Evolutionary conservation across 2,113 vertebrate genomes (phyloP), one percentile per base, ranked within the genome.

Genomic region (Girardinichthys multiradiatus): DNA sequence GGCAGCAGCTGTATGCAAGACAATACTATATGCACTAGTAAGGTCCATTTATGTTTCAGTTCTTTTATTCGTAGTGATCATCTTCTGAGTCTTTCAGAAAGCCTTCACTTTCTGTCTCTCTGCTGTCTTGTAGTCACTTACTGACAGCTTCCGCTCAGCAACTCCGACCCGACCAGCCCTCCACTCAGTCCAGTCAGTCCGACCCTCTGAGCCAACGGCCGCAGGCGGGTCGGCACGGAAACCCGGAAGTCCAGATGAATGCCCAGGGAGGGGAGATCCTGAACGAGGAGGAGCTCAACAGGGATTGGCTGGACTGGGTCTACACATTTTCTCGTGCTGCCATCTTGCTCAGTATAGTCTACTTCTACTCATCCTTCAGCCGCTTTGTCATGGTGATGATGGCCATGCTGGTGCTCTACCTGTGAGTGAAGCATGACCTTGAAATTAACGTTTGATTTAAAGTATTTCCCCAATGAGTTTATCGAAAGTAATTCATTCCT

Each of bases 271-370:
- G 95, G 0, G 95, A 97, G 0, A 92, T 95, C 51, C 88, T 95
- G 68, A 97, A 98, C 0, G 97, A 99, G 57, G 97, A 98, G 14
- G 97, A 99, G 74, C 94, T 97, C 84, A 96, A 99, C 82, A 94
- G 96, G 31, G 98, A 99, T 90, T 99, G 98, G 98, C 93, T 98
- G 68, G 97, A 99, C 93, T 99, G 97, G 98, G 95, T 98, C 90
- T 99, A 98, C 89, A 97, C 95, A 0, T 94, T 97, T 64, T 97
- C 96, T 0, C 95, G 97, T 7, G 96, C 97, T 0, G 95, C 95
- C 0, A 95, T 98, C 76, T 92, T 99, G 11, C 96, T 99, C 58
- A 98, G 97, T 80, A 95, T 99, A 19, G 95, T 99, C 24, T 99
- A 98, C 93, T 98, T 99, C 92, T 99, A 99, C 86, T 99, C 98